Percentiles rank a stretch among this genome's conserved stretches.
Evolutionary conservation across 2,888 invertebrate species (phyloP).

Genomic region (Phoenoteleia sp.): DNA sequence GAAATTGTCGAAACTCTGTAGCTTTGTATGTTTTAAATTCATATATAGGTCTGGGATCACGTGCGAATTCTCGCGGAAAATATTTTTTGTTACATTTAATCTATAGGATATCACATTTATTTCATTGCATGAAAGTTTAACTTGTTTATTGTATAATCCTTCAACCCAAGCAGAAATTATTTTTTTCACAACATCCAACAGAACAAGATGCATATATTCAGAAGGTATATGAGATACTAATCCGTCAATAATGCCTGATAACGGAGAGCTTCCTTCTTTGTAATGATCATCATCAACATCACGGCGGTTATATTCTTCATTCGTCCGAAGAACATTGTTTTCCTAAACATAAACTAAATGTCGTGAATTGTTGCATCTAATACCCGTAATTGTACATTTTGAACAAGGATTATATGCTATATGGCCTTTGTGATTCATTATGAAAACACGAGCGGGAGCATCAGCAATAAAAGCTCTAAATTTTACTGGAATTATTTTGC

Average conservation of each 20-base stretch:
- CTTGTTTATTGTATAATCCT: conserved; percentile 29
- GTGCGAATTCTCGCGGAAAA: conserved; percentile 74
- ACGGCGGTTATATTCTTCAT: conserved; percentile 72
- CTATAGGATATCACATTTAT: conserved; percentile 39
- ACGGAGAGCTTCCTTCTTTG: conserved; percentile 40
- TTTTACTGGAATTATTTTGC: conserved; percentile 30
- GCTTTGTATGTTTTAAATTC: conserved; percentile 71
- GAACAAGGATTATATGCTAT: conserved; percentile 64
- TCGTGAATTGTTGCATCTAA: too few relatives aligned
- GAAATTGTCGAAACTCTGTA: conserved; percentile 74
- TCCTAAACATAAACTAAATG: too few relatives aligned
- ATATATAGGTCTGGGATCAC: conserved; percentile 68
- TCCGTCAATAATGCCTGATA: conserved; percentile 18
- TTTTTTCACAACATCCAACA: conserved; percentile 47
- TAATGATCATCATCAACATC: conserved; percentile 54
- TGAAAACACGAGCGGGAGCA: conserved; percentile 73
- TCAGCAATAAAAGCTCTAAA: conserved; percentile 70
- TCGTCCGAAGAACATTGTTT: conserved; percentile 36
- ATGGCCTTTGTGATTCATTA: conserved; percentile 70
- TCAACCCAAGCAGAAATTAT: conserved; percentile 34
- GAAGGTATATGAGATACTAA: conserved; percentile 42
- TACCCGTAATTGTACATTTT: conserved; percentile 65
- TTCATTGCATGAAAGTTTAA: conserved; percentile 33
- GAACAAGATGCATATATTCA: conserved; percentile 52
- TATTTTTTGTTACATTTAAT: conserved; percentile 37